Evolutionary conservation across 2,888 invertebrate species (phyloP), one percentile per base, ranked within the genome.

Genomic region (Ctenicera cuprea): DNA sequence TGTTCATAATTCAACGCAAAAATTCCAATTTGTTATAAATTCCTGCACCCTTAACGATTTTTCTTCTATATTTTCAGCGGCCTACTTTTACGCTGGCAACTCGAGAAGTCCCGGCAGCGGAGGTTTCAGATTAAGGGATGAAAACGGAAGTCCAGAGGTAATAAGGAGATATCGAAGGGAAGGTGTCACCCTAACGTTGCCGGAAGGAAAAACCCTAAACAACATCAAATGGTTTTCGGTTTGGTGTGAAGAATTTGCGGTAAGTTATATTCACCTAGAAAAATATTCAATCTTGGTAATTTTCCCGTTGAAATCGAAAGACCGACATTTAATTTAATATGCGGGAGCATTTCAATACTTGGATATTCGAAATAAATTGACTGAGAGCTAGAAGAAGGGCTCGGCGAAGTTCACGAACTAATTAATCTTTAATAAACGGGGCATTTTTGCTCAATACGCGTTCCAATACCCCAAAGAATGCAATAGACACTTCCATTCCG

Each of bases 221-320:
- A 95, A 94, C 86, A 90, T 96, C 85, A 92, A 92, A 85, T 97
- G 97, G 94, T 93, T 97, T 87, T 93, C 95, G 11, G 92, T 97
- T 41, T 97, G 96, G 95, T 97, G 97, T 86, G 94, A 96, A 83
- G 96, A 96, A 85, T 96, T 93, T 83, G 90, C 94, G 70, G 97
- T 97, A 83, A 92, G 92, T 90, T n/a, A n/a, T 3, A 41, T 38
- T 41, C 12, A 2, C 38, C 26, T 26, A 26, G 26, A 26, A 37
- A 33, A 22, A 54, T 38, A 22, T 57, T 48, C 63, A 33, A 18
- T 43, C 20, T 43, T 3, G 9, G n/a, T 9, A 12, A 2, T 2
- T 38, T 38, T 12, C 11, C 20, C 9, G n/a, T 38, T 38, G 11
- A n/a, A 38, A 11, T 12, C 38, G n/a, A 52, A 8, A 38, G 11